Percentiles rank a stretch among this genome's conserved stretches.
Evolutionary conservation across 2,888 invertebrate genomes (phyloP).

Genomic region (Isotomurus palustris): DNA sequence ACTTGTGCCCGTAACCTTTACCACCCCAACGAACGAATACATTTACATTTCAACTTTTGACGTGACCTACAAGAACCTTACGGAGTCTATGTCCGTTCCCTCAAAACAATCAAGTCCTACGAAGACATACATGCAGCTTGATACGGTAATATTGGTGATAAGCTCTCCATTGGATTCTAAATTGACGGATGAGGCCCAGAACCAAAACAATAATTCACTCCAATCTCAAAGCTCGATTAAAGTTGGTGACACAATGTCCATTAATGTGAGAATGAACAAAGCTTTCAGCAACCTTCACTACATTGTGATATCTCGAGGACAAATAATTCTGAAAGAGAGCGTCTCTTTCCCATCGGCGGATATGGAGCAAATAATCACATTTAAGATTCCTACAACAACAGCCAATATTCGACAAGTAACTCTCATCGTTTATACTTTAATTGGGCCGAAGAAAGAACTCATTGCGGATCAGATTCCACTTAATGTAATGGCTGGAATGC

Average conservation of each 20-base stretch:
- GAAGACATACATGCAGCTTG: slow-evolving; percentile 16
- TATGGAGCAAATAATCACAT: background rate
- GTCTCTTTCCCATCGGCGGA: background rate
- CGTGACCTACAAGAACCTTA: slow-evolving; percentile 26
- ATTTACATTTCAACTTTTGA: slow-evolving; percentile 64
- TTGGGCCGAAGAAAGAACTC: slow-evolving; percentile 60
- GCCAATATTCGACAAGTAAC: slow-evolving; percentile 65
- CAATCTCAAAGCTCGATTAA: background rate
- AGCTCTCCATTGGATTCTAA: background rate
- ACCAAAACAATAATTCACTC: slow-evolving; percentile 1
- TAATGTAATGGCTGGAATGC: slow-evolving; percentile 45
- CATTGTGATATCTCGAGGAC: slow-evolving; percentile 73
- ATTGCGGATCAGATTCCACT: slow-evolving; percentile 80
- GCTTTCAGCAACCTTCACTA: slow-evolving; percentile 51
- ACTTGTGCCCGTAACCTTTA: slow-evolving; percentile 59
- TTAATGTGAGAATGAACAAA: slow-evolving; percentile 7
- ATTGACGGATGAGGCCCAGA: too few species aligned
- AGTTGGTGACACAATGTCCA: slow-evolving; percentile 1
- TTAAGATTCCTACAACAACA: slow-evolving; percentile 67
- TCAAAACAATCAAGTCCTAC: background rate
- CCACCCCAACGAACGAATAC: slow-evolving; percentile 57
- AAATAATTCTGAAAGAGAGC: slow-evolving; percentile 54
- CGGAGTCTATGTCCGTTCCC: slow-evolving; percentile 8
- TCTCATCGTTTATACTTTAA: slow-evolving; percentile 67
- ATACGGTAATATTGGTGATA: too few species aligned